Conservation (phyloP, 2,888 invertebrate genomes). For the Marronus borbonicus region DNA sequence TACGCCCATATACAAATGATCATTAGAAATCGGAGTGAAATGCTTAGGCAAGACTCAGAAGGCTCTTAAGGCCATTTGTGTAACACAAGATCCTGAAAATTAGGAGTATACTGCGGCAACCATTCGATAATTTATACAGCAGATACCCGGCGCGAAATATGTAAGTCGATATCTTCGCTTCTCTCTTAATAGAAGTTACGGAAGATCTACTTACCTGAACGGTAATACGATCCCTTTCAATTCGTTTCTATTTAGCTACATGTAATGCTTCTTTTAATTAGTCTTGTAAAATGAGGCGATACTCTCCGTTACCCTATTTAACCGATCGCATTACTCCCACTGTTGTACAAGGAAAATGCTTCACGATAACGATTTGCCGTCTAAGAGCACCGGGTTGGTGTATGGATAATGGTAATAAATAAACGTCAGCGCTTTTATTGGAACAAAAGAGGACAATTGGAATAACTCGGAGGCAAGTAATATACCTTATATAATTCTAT, state of each 20-base stretch:
- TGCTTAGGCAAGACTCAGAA: too few species aligned
- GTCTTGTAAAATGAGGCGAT: slow-evolving; percentile 16
- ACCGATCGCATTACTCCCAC: background rate
- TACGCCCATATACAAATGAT: too few species aligned
- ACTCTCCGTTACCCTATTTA: background rate
- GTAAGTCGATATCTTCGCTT: background rate
- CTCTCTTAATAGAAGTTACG: background rate
- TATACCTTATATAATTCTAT: too few species aligned
- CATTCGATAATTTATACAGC: background rate
- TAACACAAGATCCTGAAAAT: background rate
- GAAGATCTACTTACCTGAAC: background rate
- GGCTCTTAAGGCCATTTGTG: background rate
- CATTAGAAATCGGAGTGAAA: too few species aligned
- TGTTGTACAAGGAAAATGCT: too few species aligned
- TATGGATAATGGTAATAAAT: too few species aligned
- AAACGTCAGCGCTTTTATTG: too few species aligned
- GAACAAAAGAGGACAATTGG: too few species aligned
- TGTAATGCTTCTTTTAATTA: slow-evolving; percentile 29
- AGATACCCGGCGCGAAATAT: background rate
- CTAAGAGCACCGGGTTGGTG: too few species aligned
- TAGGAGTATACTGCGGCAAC: background rate
- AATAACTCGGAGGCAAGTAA: too few species aligned
- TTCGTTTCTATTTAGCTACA: background rate
- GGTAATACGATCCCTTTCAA: background rate
- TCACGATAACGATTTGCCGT: too few species aligned